Base-by-base conservation (phyloP, 2,888 invertebrate genomes). In the Andrena minutula region DNA sequence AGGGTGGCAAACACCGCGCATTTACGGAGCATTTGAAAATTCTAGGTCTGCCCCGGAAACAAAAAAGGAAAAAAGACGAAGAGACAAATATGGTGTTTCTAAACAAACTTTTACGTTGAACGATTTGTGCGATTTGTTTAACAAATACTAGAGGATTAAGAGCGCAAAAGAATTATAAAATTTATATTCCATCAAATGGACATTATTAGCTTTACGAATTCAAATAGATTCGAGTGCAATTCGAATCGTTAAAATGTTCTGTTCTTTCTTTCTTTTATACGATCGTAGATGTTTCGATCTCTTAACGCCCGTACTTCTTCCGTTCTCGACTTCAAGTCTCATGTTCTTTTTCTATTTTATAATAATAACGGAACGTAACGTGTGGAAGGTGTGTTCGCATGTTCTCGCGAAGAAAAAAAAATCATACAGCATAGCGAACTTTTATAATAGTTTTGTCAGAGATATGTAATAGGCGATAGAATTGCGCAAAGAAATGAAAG, bases 1-100 rank as follows among this genome's bases (percentile, higher is more conserved):
- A 88, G 90, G 92, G 92, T 91, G 91, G 91, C 91, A 91, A 90
- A 88, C 82, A 85, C 85, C 88, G 91, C 90, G 92, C 91, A 89
- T 89, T 91, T 90, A 89, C 73, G 85, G 88, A 82, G 84, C 83
- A 88, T 87, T 85, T 89, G 4, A 64, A 79, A 89, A 84, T 80
- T 82, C 66, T 87, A 87, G 75, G 76, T 85, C 83, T 83, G 84
- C 78, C 74, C 41, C 70, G 58, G 64, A 41, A 61, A 41, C 53
- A 53, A 53, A 20, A 20, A 7, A 53, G 10, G 23, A 23, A 56
- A 23, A 63, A 63, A 51, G 56, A 56, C 8, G 51, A 32, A 20
- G 26, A 60, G 12, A 26, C 32, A 73, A 69, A 23, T 20, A 56
- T 61, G 79, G 63, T 77, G 63, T 83, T 53, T 81, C 71, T 77